Base-by-base conservation (phyloP, 1,140 invertebrate species). In the Tetragnatha versicolor region DNA sequence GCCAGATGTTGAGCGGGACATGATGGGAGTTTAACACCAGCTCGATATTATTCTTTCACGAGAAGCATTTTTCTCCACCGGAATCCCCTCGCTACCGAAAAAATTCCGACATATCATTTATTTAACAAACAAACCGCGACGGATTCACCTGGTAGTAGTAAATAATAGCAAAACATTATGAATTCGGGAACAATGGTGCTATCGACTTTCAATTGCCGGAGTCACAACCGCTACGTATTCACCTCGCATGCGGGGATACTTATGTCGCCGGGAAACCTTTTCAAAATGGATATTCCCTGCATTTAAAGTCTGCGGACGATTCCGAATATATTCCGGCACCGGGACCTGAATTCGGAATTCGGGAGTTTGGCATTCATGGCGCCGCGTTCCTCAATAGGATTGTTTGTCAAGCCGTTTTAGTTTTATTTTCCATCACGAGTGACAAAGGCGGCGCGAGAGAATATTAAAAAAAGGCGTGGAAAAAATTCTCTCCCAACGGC, bases 351-450 rank as follows among this genome's bases (percentile, higher is more conserved):
- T 70, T 27, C 49, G 25, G 42, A 70, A 70, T 37, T n/a, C 17
- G 35, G 20, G 7, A 20, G 42, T 37, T 70, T 70, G 47, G 33
- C 68, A 70, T 70, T 70, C 68, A 70, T 70, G 33, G 68, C 68
- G 49, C 37, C 68, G 39, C n/a, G 17, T 55, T 55, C n/a, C 35
- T 55, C 68, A 55, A 70, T 39, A 70, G 68, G 68, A 70, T 70
- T 70, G 68, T 70, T 70, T 70, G 68, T 70, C 68, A 70, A 70
- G 68, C 47, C 49, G 33, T 70, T 70, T 70, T 70, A 55, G 47
- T 55, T 70, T 53, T 70, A 14, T 70, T 70, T 70, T 31, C 29
- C 20, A 17, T 55, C 49, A 14, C 20, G 55, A 70, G 68, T 70
- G 68, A 55, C 68, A 70, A 70, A 55, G 35, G 33, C 53, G 39